Base-by-base conservation (phyloP, 2,113 vertebrate genomes). In the Isichthys henryi region DNA sequence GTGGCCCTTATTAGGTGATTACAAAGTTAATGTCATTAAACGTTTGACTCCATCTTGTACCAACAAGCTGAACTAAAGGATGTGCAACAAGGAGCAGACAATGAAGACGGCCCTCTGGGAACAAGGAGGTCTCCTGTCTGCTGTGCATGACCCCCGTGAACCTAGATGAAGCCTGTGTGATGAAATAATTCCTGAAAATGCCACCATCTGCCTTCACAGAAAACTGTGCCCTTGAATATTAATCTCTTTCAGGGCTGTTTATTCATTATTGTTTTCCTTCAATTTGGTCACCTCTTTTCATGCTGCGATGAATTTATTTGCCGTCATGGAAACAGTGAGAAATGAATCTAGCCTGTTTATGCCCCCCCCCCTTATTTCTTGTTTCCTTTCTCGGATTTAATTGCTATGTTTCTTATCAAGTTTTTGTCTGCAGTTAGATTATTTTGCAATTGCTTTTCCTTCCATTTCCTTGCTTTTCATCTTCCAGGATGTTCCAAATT, bases 261-360 rank as follows among this genome's bases (percentile, higher is more conserved):
- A 53, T 77, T 90, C 35, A 27, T 80, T 87, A 86, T 74, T 74
- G 84, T 87, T 90, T 90, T 56, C 87, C 66, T 45, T 39, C 35
- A 62, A 53, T 90, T 87, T 77, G 66, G 85, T 87, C 85, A 87
- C 62, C 86, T 87, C 85, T 52, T 85, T 77, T 5, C 21, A 66
- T 52, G 52, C 31, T 77, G 62, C 62, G 31, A 53, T 53, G 58
- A 53, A 87, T 90, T 90, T 87, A 87, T 87, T 80, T 85, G 89
- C 89, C 87, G 89, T 80, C 89, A 90, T 77, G 89, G 89, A 90
- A 87, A 87, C 89, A 87, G 84, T 50, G 35, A 49, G 85, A 80
- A 70, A 90, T 90, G 46, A 90, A 90, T 86, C 86, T 27, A 39
- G 46, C 62, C 50, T 49, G 21, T 87, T 87, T 87, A 23, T 80